Percentiles rank a stretch among this genome's conserved stretches.
These are phyloP conservation scores for Lacanobia oleracea DNA, from an alignment of 2,888 invertebrate species.

Conservation along the genomic window DNA sequence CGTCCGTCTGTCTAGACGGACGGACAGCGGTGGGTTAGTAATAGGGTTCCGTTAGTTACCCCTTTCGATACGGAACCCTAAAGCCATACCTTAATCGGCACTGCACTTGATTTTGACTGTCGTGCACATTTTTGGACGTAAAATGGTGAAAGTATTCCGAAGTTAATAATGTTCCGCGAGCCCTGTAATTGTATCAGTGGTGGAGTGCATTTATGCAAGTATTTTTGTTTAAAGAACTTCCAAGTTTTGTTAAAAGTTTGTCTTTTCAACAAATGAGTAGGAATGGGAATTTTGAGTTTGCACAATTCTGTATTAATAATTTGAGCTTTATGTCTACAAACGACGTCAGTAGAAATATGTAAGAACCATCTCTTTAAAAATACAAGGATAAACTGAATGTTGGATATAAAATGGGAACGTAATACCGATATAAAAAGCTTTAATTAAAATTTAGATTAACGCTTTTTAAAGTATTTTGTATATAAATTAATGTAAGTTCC, in stretches of 20 bases:
- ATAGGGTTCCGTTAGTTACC: too few species aligned
- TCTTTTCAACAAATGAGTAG: neutral
- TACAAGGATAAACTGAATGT: too few species aligned
- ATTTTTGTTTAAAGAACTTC: neutral
- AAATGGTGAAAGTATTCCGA: slow-evolving; percentile 34
- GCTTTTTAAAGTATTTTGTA: too few species aligned
- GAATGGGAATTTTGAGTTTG: neutral
- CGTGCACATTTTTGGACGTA: slow-evolving; percentile 26
- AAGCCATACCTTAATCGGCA: neutral
- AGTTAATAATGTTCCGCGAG: slow-evolving; percentile 5
- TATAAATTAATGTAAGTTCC: too few species aligned
- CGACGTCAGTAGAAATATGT: too few species aligned
- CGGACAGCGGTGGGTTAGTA: too few species aligned
- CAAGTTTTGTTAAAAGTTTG: neutral
- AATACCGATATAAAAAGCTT: too few species aligned
- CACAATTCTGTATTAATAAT: neutral
- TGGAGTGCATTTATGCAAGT: neutral
- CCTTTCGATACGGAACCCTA: too few species aligned
- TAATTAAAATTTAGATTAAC: too few species aligned
- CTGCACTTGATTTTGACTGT: slow-evolving; percentile 6
- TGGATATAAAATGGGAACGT: too few species aligned
- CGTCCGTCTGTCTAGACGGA: too few species aligned
- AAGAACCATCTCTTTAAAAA: too few species aligned
- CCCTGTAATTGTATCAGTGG: slow-evolving; percentile 25
- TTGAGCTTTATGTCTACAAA: neutral